These are phyloP conservation scores for Sinonovacula constricta DNA, from an alignment of 1,140 invertebrate species.

Conservation along the genomic window DNA sequence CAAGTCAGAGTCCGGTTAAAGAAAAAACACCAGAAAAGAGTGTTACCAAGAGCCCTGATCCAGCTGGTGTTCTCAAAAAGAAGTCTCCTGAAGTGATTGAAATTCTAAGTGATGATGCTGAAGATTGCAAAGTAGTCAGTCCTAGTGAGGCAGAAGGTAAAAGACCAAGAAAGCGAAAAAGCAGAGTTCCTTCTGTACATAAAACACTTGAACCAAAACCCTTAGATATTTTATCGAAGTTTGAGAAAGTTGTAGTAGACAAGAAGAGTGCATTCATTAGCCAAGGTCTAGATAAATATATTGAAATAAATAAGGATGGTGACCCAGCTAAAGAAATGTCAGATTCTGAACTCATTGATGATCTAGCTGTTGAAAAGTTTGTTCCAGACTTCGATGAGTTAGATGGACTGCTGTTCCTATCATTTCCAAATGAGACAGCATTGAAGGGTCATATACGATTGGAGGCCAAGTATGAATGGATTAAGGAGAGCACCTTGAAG, in stretches of 20 bases:
- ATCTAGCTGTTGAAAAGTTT: conserved; percentile 45
- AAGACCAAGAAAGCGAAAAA: conserved; percentile 33
- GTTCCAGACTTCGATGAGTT: conserved; percentile 75
- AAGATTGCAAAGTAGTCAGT: too few relatives aligned
- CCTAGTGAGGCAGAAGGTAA: background rate
- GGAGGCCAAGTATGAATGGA: conserved; percentile 67
- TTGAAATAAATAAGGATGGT: conserved; percentile 36
- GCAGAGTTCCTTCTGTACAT: conserved; percentile 49
- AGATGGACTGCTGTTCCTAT: conserved; percentile 72
- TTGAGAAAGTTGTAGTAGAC: conserved; percentile 35
- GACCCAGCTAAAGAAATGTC: background rate
- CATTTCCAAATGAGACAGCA: conserved; percentile 67
- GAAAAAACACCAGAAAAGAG: too few relatives aligned
- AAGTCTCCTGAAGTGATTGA: too few relatives aligned
- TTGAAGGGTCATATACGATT: conserved; percentile 69
- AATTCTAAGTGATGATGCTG: too few relatives aligned
- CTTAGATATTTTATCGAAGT: conserved; percentile 29
- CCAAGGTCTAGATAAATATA: conserved; percentile 56
- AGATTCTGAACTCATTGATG: conserved; percentile 22
- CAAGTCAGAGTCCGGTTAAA: too few relatives aligned
- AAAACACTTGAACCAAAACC: conserved; percentile 53
- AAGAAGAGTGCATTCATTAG: conserved; percentile 57
- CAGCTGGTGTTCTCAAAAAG: too few relatives aligned
- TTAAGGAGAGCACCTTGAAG: conserved; percentile 50
- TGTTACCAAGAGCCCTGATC: too few relatives aligned